Conservation (phyloP, 30 jellyfish, hydroid and myxozoan species). For the Morbakka virulenta region DNA sequence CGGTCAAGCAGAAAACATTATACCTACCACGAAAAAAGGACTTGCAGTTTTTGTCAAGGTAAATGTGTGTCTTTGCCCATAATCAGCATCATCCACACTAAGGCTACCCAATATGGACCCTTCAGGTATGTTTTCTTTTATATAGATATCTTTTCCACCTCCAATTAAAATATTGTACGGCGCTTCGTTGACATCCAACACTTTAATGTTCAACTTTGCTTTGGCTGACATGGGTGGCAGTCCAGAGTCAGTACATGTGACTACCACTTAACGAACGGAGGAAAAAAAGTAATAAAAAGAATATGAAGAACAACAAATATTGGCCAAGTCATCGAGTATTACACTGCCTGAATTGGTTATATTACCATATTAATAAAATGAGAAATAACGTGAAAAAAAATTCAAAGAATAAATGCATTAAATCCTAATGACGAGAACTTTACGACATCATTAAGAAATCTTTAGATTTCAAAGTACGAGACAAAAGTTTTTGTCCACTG, state of each 20-base stretch:
- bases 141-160: constrained; percentile 1
- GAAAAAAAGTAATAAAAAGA: constrained; percentile 3
- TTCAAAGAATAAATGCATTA: too few relatives aligned
- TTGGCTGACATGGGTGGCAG: constrained; percentile 49
- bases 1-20: too few relatives aligned
- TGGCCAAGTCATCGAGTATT: not conserved
- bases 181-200: constrained; percentile 72
- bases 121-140: constrained; percentile 60
- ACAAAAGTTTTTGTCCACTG: too few relatives aligned
- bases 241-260: constrained; percentile 80
- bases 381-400: too few relatives aligned
- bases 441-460: too few relatives aligned
- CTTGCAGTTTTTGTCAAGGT: too few relatives aligned
- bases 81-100: constrained; percentile 69
- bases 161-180: constrained; percentile 47
- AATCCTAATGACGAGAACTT: too few relatives aligned
- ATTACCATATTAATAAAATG: too few relatives aligned
- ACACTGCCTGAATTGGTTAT: too few relatives aligned
- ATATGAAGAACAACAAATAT: not conserved
- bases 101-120: constrained; percentile 63
- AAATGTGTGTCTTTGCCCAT: constrained; percentile 50
- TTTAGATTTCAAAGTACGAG: too few relatives aligned
- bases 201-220: constrained; percentile 16
- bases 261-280: too few relatives aligned
- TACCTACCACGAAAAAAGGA: too few relatives aligned